Evolutionary conservation across 1,140 invertebrate species (phyloP), one percentile per base, ranked within the genome.

Genomic region (Neodiprion virginianus): DNA sequence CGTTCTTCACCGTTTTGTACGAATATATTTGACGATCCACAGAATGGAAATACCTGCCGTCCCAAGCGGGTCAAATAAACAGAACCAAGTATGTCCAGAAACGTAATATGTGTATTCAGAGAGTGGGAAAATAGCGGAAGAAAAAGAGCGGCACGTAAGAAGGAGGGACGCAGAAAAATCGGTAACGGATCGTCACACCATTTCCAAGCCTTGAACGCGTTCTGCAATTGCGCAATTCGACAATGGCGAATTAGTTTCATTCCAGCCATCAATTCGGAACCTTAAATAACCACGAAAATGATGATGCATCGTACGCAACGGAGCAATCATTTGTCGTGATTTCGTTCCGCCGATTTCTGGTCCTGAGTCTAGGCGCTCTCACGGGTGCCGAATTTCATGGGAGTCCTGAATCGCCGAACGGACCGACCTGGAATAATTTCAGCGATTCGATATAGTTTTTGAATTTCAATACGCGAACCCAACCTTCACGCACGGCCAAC

Each of bases 341-440:
- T 61, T 61, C 53, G 53, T 61, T 61, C 11, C 7, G 53, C 53
- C 53, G 53, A 61, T 61, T 61, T 61, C 53, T 12, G 8, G 53
- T 61, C 11, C 11, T 8, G n/a, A 17, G 4, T 61, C 53, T 17
- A 61, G 53, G 11, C 11, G 53, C 53, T 61, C 53, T 8, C 53
- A 61, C 53, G 53, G 53, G 53, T 61, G 7, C 8, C 53, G 53
- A 61, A 61, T 61, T 61, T 61, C 53, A 61, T 61, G 53, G 53
- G 53, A 61, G 53, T 61, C 53, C n/a, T 61, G n/a, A 61, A 61
- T 61, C n/a, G 53, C n/a, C 7, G 8, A 17, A 61, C 14, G n/a
- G 53, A 61, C 53, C 53, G 53, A 61, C 53, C 53, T 61, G n/a
- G 53, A 61, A 61, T 61, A 61, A 61, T 61, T 61, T 61, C 53